Conservation (phyloP, 2,797 vertebrate species). For the Megaceryle alcyon region DNA sequence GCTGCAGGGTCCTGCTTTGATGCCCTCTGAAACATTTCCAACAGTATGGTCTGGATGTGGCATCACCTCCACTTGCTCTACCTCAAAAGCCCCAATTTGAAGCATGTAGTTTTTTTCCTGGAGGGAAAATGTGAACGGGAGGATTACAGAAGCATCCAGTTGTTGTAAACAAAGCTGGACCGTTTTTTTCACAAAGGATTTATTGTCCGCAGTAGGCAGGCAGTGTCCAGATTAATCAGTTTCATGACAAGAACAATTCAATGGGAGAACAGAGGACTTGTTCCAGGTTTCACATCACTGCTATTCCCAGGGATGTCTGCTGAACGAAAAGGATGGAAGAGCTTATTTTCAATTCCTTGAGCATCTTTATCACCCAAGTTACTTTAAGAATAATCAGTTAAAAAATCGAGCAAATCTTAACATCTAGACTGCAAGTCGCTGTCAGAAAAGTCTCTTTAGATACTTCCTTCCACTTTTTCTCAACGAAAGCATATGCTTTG, state of each 20-base stretch:
- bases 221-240: conserved; percentile 67
- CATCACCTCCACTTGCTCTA: not conserved
- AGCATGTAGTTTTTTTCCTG: not conserved
- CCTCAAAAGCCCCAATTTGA: not conserved
- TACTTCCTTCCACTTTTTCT: not conserved
- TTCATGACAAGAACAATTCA: conserved; percentile 54
- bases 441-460: not conserved
- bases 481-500: not conserved
- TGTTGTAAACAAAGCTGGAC: conserved; percentile 65
- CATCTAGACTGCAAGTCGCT: not conserved
- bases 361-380: not conserved
- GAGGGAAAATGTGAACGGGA: conserved; percentile 46
- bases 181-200: conserved; percentile 63
- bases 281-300: conserved; percentile 15
- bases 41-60: accelerated
- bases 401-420: not conserved
- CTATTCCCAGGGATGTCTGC: not conserved
- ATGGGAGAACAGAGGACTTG: not conserved
- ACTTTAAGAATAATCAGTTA: not conserved
- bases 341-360: not conserved
- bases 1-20: not conserved
- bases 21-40: not conserved
- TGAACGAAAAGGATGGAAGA: not conserved
- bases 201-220: conserved; percentile 62
- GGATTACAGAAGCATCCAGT: conserved; percentile 66